phyloP scores from a whole-genome alignment of 2,888 invertebrate genomes.

The Theretra japonica region DNA sequence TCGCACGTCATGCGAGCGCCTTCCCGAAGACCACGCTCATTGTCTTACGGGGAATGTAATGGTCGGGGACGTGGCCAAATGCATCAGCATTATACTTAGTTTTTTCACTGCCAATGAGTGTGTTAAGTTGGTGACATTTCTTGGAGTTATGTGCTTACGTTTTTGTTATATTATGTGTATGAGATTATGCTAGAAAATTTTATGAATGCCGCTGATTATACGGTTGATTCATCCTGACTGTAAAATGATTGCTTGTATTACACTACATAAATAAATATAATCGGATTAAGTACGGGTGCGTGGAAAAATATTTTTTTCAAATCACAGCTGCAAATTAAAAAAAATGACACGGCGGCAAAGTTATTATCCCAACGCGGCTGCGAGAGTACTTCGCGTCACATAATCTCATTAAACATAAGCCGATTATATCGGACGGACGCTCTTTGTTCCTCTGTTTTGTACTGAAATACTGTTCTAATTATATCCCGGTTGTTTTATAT shows the following conservation, averaged over 20 bases:
- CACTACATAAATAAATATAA: neutral
- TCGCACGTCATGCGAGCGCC: conserved; percentile 55
- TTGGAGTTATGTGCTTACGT: no score
- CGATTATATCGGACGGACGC: conserved; percentile 7
- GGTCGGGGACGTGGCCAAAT: neutral
- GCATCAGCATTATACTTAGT: neutral
- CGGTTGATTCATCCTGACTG: no score
- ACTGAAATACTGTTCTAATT: conserved; percentile 50
- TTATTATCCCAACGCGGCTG: neutral
- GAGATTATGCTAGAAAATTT: no score
- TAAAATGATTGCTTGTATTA: neutral
- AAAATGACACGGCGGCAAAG: neutral
- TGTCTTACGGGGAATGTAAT: conserved; percentile 37
- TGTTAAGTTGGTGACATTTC: neutral
- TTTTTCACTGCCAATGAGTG: neutral
- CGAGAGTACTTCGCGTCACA: neutral
- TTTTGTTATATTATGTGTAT: no score
- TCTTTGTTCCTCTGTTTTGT: conserved; percentile 40
- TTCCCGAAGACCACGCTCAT: conserved; percentile 45
- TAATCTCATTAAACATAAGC: conserved; percentile 47
- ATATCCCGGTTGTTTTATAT: conserved; percentile 1
- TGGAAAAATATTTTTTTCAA: neutral
- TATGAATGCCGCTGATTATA: no score
- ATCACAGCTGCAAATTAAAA: neutral
- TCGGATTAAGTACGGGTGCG: neutral